phyloP scores from a whole-genome alignment of 1,140 invertebrate species.

The Neuroterus valhalla region DNA sequence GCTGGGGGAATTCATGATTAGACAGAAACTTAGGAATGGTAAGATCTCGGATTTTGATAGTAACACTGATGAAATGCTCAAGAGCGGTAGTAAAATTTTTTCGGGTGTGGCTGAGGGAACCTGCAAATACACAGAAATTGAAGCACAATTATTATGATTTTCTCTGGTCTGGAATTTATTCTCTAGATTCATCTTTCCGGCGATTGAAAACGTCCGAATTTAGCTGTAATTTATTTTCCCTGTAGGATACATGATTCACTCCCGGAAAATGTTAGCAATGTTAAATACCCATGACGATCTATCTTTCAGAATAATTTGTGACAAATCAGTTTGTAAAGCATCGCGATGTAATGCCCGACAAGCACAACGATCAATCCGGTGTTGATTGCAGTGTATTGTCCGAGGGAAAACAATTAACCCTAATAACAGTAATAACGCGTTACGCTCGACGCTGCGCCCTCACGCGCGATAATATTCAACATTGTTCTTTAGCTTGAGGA shows the following conservation, averaged over 20 bases:
- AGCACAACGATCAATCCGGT: slow-evolving; percentile 54
- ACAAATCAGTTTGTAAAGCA: slow-evolving; percentile 53
- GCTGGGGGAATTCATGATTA: too few relatives aligned
- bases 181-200: background rate
- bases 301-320: slow-evolving; percentile 56
- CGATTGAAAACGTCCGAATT: background rate
- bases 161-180: too few relatives aligned
- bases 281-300: slow-evolving; percentile 42
- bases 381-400: slow-evolving; percentile 56
- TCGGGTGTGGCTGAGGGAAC: too few relatives aligned
- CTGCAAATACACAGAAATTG: too few relatives aligned
- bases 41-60: too few relatives aligned
- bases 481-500: slow-evolving; percentile 45
- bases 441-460: slow-evolving; percentile 53
- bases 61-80: too few relatives aligned
- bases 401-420: slow-evolving; percentile 59
- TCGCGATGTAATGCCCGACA: slow-evolving; percentile 54
- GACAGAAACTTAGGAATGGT: too few relatives aligned
- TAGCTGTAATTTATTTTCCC: background rate
- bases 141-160: too few relatives aligned
- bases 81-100: too few relatives aligned
- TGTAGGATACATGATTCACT: slow-evolving; percentile 33
- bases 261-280: slow-evolving; percentile 44
- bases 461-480: slow-evolving; percentile 52
- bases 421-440: slow-evolving; percentile 61